Percentiles rank a stretch among this genome's conserved stretches.
phyloP scores from a whole-genome alignment of 2,113 vertebrate species.

The Micromys minutus region DNA sequence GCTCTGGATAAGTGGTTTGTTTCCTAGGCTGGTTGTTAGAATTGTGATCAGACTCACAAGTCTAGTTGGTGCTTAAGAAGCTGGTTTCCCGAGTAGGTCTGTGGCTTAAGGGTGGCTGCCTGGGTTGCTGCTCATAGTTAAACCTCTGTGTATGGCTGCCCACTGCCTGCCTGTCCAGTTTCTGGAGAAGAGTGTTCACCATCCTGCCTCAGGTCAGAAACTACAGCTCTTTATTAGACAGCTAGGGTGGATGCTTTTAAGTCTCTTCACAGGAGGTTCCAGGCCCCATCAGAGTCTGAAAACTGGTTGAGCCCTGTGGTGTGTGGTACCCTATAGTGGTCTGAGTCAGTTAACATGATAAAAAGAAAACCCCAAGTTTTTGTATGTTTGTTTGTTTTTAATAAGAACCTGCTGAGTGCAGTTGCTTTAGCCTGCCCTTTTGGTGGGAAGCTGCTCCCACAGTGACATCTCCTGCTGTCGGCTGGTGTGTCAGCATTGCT shows the following conservation, averaged over 20 bases:
- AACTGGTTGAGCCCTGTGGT: no score
- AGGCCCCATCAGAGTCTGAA: background rate
- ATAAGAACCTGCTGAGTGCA: background rate
- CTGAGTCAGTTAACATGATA: background rate
- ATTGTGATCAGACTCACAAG: background rate
- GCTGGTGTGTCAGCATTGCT: background rate
- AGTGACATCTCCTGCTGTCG: background rate
- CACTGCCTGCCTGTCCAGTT: background rate
- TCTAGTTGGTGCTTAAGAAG: background rate
- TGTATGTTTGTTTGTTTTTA: background rate
- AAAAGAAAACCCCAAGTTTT: background rate
- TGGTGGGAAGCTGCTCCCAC: fast-evolving
- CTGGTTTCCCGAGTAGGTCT: background rate
- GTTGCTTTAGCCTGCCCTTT: background rate
- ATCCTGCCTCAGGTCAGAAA: background rate
- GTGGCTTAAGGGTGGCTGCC: background rate
- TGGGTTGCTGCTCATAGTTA: background rate
- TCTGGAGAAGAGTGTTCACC: background rate
- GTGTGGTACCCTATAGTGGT: background rate
- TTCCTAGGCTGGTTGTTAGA: background rate
- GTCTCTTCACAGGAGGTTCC: background rate
- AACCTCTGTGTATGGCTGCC: background rate
- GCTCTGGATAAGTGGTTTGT: background rate
- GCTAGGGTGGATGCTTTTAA: background rate
- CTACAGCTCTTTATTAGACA: background rate